These are phyloP conservation scores for Hyalella azteca DNA, from an alignment of 2,888 invertebrate species.

Conservation along the genomic window DNA sequence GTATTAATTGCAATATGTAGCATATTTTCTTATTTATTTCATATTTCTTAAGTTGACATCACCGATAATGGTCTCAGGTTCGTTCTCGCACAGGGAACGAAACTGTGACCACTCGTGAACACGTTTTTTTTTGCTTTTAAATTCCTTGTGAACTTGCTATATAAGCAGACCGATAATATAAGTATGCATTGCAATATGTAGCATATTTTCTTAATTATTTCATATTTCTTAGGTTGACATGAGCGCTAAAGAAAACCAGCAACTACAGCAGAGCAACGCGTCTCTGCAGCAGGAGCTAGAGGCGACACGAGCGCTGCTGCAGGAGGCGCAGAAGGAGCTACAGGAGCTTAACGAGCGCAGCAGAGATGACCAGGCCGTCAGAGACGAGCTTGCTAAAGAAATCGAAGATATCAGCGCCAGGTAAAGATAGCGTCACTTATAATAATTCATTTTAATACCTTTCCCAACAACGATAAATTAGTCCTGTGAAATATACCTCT, in stretches of 20 bases:
- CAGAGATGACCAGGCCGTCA: slow-evolving; percentile 68
- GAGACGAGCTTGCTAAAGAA: slow-evolving; percentile 60
- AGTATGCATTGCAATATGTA: too few species aligned
- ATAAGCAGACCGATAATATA: too few species aligned
- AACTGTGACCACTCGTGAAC: too few species aligned
- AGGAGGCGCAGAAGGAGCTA: not conserved
- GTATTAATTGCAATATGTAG: too few species aligned
- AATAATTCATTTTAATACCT: too few species aligned
- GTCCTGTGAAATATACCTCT: too few species aligned
- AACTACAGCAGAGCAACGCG: not conserved
- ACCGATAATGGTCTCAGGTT: too few species aligned
- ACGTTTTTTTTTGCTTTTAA: too few species aligned
- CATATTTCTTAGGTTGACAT: not conserved
- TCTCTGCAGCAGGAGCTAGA: slow-evolving; percentile 2
- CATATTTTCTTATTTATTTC: not conserved
- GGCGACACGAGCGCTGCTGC: not conserved
- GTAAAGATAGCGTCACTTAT: slow-evolving; percentile 4
- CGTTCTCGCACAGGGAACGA: too few species aligned
- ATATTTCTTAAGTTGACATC: not conserved
- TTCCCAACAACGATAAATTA: too few species aligned
- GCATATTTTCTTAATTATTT: not conserved
- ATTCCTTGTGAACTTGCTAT: too few species aligned
- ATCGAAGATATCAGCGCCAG: slow-evolving; percentile 40
- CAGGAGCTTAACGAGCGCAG: slow-evolving; percentile 66
- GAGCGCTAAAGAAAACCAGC: not conserved